These are phyloP conservation scores for Parazoanthus atlanticus DNA, from an alignment of 92 coral and sea anemone genomes.

Conservation along the genomic window DNA sequence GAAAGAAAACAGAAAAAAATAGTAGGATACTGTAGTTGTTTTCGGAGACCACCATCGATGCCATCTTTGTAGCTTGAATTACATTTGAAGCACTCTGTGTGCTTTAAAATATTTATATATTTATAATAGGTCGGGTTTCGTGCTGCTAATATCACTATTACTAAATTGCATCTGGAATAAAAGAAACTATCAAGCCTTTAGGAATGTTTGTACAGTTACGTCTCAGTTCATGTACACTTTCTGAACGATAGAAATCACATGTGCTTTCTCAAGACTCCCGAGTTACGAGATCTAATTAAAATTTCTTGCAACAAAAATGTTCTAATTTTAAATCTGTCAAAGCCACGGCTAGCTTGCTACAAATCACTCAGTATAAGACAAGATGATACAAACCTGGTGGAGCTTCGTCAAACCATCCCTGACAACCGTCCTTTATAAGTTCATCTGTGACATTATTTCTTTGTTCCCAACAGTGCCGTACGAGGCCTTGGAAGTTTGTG, in stretches of 20 bases:
- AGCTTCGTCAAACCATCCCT: slow-evolving; percentile 35
- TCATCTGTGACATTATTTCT: slow-evolving; percentile 73
- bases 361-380: neutral
- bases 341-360: neutral
- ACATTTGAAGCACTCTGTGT: neutral
- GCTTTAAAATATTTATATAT: neutral
- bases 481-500: slow-evolving; percentile 73
- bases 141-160: neutral
- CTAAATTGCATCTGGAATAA: neutral
- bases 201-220: neutral
- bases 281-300: neutral
- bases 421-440: slow-evolving; percentile 46
- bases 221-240: neutral
- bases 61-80: neutral
- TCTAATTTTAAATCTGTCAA: neutral
- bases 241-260: neutral
- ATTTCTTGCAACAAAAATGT: neutral
- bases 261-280: neutral
- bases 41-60: neutral
- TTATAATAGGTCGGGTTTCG: neutral
- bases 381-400: slow-evolving; percentile 23
- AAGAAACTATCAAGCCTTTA: neutral
- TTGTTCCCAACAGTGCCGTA: slow-evolving; percentile 75
- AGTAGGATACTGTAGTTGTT: neutral
- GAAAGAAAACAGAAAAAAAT: neutral